These are phyloP conservation scores for Megalurothrips usitatus DNA, from an alignment of 2,888 invertebrate species.

Conservation along the genomic window DNA sequence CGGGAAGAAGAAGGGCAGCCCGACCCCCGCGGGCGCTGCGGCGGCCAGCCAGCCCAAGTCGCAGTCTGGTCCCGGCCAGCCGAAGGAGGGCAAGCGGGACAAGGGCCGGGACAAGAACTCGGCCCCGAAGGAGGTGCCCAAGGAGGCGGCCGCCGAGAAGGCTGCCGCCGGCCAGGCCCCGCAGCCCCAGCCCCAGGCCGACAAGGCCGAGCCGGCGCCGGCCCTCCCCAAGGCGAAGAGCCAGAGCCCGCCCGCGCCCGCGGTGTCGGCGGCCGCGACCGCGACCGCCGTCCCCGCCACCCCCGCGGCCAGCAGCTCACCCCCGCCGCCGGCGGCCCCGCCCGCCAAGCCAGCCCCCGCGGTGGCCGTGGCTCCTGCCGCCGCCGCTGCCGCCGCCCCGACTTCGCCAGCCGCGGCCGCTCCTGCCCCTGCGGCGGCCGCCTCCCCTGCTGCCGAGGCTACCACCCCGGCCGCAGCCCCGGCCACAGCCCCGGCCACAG, in stretches of 20 bases:
- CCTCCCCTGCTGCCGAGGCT: slow-evolving; percentile 20
- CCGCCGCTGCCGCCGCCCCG: not conserved
- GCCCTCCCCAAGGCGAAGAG: not conserved
- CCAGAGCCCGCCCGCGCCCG: not conserved
- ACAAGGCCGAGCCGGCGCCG: not conserved
- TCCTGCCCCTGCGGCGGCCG: slow-evolving; percentile 27
- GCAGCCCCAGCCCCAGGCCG: not conserved
- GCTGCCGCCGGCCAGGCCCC: not conserved
- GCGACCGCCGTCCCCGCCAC: not conserved
- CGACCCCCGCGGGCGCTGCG: not conserved
- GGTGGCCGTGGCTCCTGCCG: not conserved
- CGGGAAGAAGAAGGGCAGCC: not conserved
- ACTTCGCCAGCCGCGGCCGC: slow-evolving; percentile 27
- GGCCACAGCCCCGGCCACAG: not conserved
- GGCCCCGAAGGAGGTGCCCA: not conserved
- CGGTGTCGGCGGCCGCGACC: not conserved
- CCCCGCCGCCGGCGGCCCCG: not conserved
- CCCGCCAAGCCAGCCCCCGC: not conserved
- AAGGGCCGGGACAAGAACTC: not conserved
- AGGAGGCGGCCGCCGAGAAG: not conserved
- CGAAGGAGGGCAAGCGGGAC: not conserved
- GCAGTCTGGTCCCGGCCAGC: not conserved
- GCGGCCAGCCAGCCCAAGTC: not conserved
- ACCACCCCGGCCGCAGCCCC: slow-evolving; percentile 27
- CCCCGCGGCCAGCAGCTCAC: not conserved